Evolutionary conservation across 2,797 vertebrate genomes (phyloP), one percentile per base, ranked within the genome.

Genomic region (Melanitta fusca): DNA sequence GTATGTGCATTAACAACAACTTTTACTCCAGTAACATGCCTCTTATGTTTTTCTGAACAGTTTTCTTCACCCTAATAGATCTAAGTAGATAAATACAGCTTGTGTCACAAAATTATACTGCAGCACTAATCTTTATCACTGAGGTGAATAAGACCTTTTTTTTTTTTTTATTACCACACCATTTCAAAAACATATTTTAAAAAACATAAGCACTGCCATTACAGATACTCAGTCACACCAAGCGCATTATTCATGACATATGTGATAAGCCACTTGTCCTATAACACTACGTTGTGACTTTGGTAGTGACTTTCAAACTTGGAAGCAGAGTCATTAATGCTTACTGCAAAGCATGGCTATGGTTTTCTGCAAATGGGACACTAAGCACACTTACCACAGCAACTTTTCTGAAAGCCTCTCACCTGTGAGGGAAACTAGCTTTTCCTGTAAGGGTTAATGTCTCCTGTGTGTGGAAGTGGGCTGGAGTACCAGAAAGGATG

Each of bases 31-130:
- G 32, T 87, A 96, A 96, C 91, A 25, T 51, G 13, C 24, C 49
- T 51, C 49, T 51, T 51, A 25, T 8, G 24, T 25, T 95, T 88
- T 97, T 94, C 88, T 96, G 69, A 96, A 89, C 34, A 96, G 54
- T 97, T 96, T 95, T 94, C 80, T 93, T 69, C 47, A 93, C 77
- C 71, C 65, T 70, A 85, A 95, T 96, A 97, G 97, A 93, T 96
- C 74, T 81, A 95, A 94, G 47, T 79, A 91, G 47, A 97, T 57
- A 97, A 96, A 96, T 89, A 95, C 13, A 27, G 34, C 18, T 74
- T 20, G 8, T 95, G 81, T 93, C 95, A 96, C 81, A 88, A 62
- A 93, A 95, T 83, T 30, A 54, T 89, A 96, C 57, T 95, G 47
- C 80, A 69, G 74, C 71, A 21, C 57, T 13, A 89, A 58, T 66